Conservation (phyloP, 2,888 invertebrate species). For the Cepaea hortensis region DNA sequence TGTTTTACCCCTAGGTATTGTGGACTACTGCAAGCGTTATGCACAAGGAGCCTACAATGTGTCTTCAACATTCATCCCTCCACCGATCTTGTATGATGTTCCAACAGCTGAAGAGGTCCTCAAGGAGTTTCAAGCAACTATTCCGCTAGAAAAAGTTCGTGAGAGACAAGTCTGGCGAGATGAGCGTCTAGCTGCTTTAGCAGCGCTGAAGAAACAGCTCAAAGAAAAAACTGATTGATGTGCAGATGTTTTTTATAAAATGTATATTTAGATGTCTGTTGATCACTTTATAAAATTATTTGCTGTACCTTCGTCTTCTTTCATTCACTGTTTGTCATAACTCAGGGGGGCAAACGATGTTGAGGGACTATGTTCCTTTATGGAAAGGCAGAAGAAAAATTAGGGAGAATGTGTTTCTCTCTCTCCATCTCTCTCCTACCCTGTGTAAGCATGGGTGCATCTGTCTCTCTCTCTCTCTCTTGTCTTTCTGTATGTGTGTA, state of each 20-base stretch:
- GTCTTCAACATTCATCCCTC: slow-evolving; percentile 62
- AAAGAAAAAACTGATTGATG: slow-evolving; percentile 36
- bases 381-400: too few species aligned
- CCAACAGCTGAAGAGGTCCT: slow-evolving; percentile 64
- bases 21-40: slow-evolving; percentile 70
- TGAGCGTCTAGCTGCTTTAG: slow-evolving; percentile 67
- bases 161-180: slow-evolving; percentile 72
- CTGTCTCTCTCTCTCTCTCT: too few species aligned
- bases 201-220: slow-evolving; percentile 67
- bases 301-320: not conserved
- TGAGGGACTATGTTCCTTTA: too few species aligned
- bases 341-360: too few species aligned
- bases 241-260: not conserved
- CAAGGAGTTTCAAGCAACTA: slow-evolving; percentile 57
- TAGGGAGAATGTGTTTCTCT: not conserved
- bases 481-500: too few species aligned
- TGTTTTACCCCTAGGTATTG: slow-evolving; percentile 58
- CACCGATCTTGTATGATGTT: slow-evolving; percentile 64
- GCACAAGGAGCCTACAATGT: slow-evolving; percentile 66
- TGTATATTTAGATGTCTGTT: not conserved
- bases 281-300: too few species aligned
- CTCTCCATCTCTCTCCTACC: not conserved
- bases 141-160: slow-evolving; percentile 67
- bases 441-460: too few species aligned
- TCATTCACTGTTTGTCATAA: not conserved